These are phyloP conservation scores for Pemphigus obesinymphae DNA, from an alignment of 1,140 invertebrate species.

Conservation along the genomic window DNA sequence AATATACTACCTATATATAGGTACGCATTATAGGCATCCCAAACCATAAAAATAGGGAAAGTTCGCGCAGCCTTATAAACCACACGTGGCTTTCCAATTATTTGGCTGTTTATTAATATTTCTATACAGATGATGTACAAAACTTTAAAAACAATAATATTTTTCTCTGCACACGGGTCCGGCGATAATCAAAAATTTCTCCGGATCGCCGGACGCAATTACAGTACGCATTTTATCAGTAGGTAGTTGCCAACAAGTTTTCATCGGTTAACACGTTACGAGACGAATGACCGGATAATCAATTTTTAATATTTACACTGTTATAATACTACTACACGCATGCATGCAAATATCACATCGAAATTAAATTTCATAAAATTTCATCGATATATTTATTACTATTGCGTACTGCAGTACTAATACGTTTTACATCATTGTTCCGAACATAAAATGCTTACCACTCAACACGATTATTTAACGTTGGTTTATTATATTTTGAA, in stretches of 20 bases:
- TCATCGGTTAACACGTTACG: background rate
- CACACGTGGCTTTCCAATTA: background rate
- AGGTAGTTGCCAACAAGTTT: background rate
- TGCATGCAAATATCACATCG: too few species aligned
- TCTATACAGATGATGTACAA: background rate
- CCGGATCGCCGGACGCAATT: background rate
- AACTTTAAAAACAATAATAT: conserved; percentile 1
- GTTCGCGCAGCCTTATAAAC: background rate
- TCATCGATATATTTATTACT: too few species aligned
- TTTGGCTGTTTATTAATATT: background rate
- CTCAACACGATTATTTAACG: too few species aligned
- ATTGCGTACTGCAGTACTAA: too few species aligned
- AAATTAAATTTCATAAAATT: too few species aligned
- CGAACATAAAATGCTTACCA: too few species aligned
- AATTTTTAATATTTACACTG: background rate
- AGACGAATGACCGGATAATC: background rate
- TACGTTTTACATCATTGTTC: too few species aligned
- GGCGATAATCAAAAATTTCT: background rate
- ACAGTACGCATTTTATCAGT: background rate
- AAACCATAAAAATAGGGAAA: conserved; percentile 7
- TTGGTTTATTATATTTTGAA: too few species aligned
- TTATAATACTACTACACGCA: background rate
- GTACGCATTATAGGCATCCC: background rate
- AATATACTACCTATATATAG: background rate
- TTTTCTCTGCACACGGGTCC: background rate